Evolutionary conservation across 2,888 invertebrate genomes (phyloP).

Genomic region (Lithophane socia): DNA sequence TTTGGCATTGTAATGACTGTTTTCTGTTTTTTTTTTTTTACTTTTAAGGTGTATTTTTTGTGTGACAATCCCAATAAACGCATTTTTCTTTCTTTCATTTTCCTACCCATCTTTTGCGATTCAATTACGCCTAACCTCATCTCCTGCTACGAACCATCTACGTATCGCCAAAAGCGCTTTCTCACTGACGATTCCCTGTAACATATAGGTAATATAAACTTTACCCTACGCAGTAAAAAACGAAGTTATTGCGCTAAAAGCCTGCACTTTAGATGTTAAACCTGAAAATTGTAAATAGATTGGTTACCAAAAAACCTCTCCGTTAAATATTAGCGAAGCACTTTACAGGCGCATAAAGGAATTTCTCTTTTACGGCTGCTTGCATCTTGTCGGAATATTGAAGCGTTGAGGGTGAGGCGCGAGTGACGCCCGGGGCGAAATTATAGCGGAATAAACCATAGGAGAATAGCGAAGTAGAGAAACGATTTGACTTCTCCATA

Average conservation of each 20-base stretch:
- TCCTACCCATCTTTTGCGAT: not conserved
- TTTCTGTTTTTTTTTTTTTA: too few relatives aligned
- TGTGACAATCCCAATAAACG: too few relatives aligned
- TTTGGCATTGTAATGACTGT: too few relatives aligned
- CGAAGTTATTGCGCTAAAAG: conserved; percentile 63
- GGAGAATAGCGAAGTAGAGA: not conserved
- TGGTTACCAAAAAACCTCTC: conserved; percentile 71
- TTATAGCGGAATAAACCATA: not conserved
- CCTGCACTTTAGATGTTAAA: conserved; percentile 66
- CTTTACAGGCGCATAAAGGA: conserved; percentile 75
- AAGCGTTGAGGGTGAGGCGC: conserved; percentile 69
- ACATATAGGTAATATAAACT: conserved; percentile 5
- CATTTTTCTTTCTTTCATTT: too few relatives aligned
- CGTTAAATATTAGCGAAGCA: conserved; percentile 75
- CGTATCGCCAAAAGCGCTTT: not conserved
- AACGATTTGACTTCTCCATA: not conserved
- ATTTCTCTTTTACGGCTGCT: conserved; percentile 75
- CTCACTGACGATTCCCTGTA: too few relatives aligned
- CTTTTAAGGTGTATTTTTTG: too few relatives aligned
- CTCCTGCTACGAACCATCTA: not conserved
- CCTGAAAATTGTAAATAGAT: conserved; percentile 68
- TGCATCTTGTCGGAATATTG: conserved; percentile 82
- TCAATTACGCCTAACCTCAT: conserved; percentile 20
- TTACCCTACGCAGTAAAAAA: conserved; percentile 45
- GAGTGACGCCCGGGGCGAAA: conserved; percentile 58